A percentile compares a stretch with the other conserved stretches of the same genome.
Conservation (phyloP, 2,113 vertebrate genomes). For the Strix uralensis region DNA sequence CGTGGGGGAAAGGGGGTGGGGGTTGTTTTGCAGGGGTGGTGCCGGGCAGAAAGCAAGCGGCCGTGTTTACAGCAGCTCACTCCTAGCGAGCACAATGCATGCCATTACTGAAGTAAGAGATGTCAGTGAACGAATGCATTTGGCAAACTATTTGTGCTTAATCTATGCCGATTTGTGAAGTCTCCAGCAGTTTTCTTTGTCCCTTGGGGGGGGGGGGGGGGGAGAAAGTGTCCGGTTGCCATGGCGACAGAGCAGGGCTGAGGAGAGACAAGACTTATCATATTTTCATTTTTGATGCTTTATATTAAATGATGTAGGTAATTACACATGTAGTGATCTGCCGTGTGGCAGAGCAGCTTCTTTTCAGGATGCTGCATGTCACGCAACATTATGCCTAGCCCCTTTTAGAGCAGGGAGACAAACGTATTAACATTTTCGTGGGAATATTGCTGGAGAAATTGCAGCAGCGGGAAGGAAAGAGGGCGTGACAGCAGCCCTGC, state of each 20-base stretch:
- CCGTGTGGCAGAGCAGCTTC: not conserved
- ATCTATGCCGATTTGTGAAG: constrained; percentile 59
- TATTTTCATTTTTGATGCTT: constrained; percentile 66
- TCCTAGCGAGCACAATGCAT: not conserved
- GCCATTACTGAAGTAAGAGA: constrained; percentile 24
- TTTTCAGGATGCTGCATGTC: not conserved
- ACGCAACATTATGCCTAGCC: not conserved
- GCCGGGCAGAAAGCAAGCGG: not conserved
- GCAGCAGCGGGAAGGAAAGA: not conserved
- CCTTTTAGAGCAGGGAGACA: not conserved
- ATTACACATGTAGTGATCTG: constrained; percentile 48
- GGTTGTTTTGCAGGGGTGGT: not conserved
- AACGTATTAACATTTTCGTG: not conserved
- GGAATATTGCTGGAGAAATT: constrained; percentile 1
- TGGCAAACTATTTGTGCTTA: constrained; percentile 50
- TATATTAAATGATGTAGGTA: constrained; percentile 48
- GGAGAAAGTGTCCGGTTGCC: constrained; percentile 49
- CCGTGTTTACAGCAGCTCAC: not conserved
- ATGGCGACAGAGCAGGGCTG: constrained; percentile 53
- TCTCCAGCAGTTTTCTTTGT: constrained; percentile 67
- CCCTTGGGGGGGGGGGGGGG: not conserved
- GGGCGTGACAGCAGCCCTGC: constrained; percentile 30
- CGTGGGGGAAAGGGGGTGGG: not conserved
- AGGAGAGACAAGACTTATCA: constrained; percentile 30
- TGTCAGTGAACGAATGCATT: constrained; percentile 19